Evolutionary conservation across 2,113 vertebrate species (phyloP).

Genomic region (Anhinga rufa): DNA sequence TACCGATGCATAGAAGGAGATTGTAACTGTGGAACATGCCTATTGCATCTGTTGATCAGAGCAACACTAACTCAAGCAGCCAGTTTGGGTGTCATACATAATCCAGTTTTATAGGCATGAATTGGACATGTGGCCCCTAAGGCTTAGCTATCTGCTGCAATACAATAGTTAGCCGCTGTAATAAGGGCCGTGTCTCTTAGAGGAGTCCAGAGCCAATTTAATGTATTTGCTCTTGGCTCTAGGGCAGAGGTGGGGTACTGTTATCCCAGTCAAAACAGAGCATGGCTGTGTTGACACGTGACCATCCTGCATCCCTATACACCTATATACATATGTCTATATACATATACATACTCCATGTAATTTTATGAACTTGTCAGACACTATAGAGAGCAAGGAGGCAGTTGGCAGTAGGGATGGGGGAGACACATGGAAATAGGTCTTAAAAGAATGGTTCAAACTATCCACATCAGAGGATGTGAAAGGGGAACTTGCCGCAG

Average conservation of each 20-base stretch:
- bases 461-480: not conserved
- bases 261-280: not conserved
- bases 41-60: not conserved
- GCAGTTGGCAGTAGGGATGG: not conserved
- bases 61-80: not conserved
- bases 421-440: not conserved
- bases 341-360: accelerated
- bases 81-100: not conserved
- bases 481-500: not conserved
- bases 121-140: not conserved
- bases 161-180: accelerated
- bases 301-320: not conserved
- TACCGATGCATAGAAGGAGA: not conserved
- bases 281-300: not conserved
- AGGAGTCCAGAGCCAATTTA: not conserved
- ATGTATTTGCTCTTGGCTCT: not conserved
- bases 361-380: not conserved
- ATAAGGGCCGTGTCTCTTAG: not conserved
- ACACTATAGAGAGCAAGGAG: not conserved
- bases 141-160: not conserved
- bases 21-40: not conserved
- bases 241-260: not conserved
- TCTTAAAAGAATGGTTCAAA: not conserved
- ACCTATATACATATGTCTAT: too few relatives aligned
- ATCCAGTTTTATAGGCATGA: not conserved